Conservation (phyloP, 2,797 vertebrate genomes). For the Sternarchorhynchus goeldii region DNA sequence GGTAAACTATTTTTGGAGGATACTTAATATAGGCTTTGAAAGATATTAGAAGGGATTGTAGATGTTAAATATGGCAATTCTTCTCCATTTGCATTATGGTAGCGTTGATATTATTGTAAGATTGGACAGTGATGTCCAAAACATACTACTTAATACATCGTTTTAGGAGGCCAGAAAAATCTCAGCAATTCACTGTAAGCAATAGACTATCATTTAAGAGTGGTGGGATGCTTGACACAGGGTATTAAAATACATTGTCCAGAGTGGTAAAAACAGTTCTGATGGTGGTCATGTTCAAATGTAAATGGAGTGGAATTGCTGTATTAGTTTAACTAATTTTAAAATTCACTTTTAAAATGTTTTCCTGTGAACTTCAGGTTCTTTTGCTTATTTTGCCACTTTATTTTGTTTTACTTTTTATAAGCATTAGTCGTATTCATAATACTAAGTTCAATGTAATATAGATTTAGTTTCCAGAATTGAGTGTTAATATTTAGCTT, state of each 20-base stretch:
- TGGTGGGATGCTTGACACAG: too few species aligned
- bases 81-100: slow-evolving; percentile 21
- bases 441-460: not conserved
- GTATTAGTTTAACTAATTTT: not conserved
- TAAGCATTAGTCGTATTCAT: not conserved
- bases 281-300: not conserved
- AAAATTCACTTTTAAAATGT: slow-evolving; percentile 3
- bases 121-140: not conserved
- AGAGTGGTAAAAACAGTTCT: not conserved
- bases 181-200: too few species aligned
- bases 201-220: not conserved
- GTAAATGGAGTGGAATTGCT: slow-evolving; percentile 37
- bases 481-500: not conserved
- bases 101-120: not conserved
- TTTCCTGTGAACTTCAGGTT: not conserved
- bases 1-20: not conserved
- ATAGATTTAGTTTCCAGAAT: not conserved
- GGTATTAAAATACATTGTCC: not conserved
- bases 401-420: not conserved
- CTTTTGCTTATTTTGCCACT: not conserved
- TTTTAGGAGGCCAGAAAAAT: too few species aligned
- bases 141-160: not conserved
- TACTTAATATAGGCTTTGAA: not conserved
- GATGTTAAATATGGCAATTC: slow-evolving; percentile 28
- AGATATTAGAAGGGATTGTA: not conserved